These are phyloP conservation scores for Fragum fragum DNA, from an alignment of 2,888 invertebrate species.

Conservation along the genomic window DNA sequence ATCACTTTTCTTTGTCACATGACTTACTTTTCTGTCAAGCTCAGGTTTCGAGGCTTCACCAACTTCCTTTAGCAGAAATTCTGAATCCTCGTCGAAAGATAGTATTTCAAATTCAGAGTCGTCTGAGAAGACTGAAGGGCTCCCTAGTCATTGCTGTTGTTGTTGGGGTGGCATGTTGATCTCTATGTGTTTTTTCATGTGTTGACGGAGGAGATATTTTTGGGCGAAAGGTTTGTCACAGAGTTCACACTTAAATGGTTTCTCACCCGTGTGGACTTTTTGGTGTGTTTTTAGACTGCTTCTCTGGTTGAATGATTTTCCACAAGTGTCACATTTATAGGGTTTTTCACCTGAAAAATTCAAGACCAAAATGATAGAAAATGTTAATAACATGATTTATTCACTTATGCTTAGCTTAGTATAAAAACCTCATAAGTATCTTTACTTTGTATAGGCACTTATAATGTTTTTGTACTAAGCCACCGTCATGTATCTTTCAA, in stretches of 20 bases:
- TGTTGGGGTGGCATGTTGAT: slow-evolving; percentile 41
- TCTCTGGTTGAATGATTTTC: slow-evolving; percentile 67
- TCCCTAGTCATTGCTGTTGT: slow-evolving; percentile 49
- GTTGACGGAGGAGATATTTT: slow-evolving; percentile 67
- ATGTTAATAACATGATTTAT: no score
- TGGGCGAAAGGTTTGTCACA: slow-evolving; percentile 69
- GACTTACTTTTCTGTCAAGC: no score
- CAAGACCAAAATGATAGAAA: neutral
- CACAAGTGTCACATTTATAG: slow-evolving; percentile 68
- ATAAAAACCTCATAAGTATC: no score
- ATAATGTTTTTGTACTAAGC: no score
- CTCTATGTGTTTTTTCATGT: slow-evolving; percentile 69
- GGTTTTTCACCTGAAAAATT: slow-evolving; percentile 61
- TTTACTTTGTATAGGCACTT: no score
- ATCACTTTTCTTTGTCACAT: no score
- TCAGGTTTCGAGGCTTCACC: no score
- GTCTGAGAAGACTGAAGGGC: neutral
- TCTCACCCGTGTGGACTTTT: slow-evolving; percentile 67
- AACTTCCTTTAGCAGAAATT: no score
- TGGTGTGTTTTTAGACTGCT: slow-evolving; percentile 68
- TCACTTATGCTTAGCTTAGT: slow-evolving; percentile 51
- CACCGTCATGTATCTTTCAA: slow-evolving; percentile 66
- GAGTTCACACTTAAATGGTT: slow-evolving; percentile 63
- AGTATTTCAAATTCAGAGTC: neutral
- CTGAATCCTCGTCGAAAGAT: no score